phyloP scores from a whole-genome alignment of 2,888 invertebrate genomes.

The Ornithoptera alexandrae region DNA sequence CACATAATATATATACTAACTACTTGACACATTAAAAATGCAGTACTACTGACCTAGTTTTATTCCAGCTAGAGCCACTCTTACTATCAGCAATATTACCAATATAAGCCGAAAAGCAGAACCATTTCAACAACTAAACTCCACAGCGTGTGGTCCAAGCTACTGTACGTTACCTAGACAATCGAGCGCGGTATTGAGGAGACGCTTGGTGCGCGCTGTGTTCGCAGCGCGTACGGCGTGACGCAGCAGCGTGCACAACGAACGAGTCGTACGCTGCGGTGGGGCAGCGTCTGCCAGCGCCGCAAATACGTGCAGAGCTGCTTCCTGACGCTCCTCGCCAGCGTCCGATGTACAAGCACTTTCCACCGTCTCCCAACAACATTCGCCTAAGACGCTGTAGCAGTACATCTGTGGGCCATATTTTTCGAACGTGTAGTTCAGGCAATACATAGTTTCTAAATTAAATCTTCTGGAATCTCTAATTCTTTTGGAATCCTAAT shows the following conservation, averaged over 20 bases:
- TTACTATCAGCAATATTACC: too few species aligned
- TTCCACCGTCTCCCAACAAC: slow-evolving; percentile 85
- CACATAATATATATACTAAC: too few species aligned
- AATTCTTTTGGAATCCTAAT: too few species aligned
- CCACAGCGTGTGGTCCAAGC: too few species aligned
- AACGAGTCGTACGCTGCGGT: slow-evolving; percentile 65
- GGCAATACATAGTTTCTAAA: too few species aligned
- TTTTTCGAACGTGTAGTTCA: background rate
- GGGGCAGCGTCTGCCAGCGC: slow-evolving; percentile 72
- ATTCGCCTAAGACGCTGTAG: slow-evolving; percentile 88
- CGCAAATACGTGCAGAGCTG: slow-evolving; percentile 80
- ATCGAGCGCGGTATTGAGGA: slow-evolving; percentile 86
- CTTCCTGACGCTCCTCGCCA: slow-evolving; percentile 50
- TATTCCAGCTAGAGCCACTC: too few species aligned
- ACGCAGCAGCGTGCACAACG: slow-evolving; percentile 54
- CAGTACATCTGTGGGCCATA: slow-evolving; percentile 87
- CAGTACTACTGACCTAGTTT: too few species aligned
- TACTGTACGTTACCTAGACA: slow-evolving; percentile 82
- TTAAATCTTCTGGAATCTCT: too few species aligned
- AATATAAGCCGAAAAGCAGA: too few species aligned
- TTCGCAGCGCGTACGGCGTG: slow-evolving; percentile 41
- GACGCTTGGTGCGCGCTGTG: slow-evolving; percentile 63
- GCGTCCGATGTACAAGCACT: slow-evolving; percentile 82
- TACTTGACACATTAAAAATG: too few species aligned
- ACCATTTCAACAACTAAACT: too few species aligned